These are phyloP conservation scores for Carassius gibelio DNA, from an alignment of 2,113 vertebrate species.

Conservation along the genomic window DNA sequence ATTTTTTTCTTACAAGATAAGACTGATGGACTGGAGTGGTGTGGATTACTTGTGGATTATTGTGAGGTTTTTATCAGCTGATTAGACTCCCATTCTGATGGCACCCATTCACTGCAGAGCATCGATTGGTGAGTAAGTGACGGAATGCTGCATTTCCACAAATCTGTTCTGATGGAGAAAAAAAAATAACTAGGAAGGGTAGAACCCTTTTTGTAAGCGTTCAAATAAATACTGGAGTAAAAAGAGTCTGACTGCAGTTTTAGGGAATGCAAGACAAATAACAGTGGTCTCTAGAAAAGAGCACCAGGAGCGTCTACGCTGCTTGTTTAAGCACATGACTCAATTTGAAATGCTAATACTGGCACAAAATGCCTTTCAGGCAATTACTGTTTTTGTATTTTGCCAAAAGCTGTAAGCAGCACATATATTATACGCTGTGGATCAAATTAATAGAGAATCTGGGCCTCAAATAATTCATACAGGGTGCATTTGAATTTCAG, in stretches of 20 bases:
- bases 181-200: too few species aligned
- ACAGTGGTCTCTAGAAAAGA: slow-evolving; percentile 59
- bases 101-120: too few species aligned
- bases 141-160: too few species aligned
- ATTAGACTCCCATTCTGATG: too few species aligned
- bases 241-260: not conserved
- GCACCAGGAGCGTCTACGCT: slow-evolving; percentile 54
- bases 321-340: slow-evolving; percentile 74
- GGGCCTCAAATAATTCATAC: slow-evolving; percentile 63
- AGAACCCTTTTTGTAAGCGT: not conserved
- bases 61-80: too few species aligned
- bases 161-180: too few species aligned
- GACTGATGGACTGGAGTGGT: too few species aligned
- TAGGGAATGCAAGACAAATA: slow-evolving; percentile 56
- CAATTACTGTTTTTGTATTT: slow-evolving; percentile 66
- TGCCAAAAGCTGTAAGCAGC: slow-evolving; percentile 54
- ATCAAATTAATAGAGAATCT: slow-evolving; percentile 72
- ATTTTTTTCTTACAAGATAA: too few species aligned
- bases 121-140: too few species aligned
- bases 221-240: not conserved
- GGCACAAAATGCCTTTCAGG: slow-evolving; percentile 58
- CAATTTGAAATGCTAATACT: slow-evolving; percentile 77
- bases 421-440: slow-evolving; percentile 68
- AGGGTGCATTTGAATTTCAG: slow-evolving; percentile 68
- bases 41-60: too few species aligned